Percentiles rank a stretch among this genome's conserved stretches.
Conservation (phyloP, 2,797 vertebrate species). For the Poecilia picta region DNA sequence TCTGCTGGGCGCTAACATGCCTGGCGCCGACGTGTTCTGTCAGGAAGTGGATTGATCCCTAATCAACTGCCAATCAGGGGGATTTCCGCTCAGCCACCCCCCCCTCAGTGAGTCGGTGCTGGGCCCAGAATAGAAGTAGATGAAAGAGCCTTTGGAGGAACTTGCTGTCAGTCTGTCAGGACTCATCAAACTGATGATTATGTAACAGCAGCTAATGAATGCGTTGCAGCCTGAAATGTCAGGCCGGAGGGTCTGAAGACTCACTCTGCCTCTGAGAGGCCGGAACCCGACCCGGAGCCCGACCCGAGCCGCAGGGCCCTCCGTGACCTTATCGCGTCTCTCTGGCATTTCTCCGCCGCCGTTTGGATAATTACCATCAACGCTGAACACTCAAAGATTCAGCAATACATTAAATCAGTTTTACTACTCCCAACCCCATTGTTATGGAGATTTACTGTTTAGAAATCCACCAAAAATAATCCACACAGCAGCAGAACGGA, state of each 20-base stretch:
- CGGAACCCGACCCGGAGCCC: not conserved
- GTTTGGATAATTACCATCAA: not conserved
- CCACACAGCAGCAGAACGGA: not conserved
- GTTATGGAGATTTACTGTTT: not conserved
- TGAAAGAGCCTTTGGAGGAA: slow-evolving; percentile 54
- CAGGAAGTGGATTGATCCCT: slow-evolving; percentile 34
- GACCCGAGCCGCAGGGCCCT: not conserved
- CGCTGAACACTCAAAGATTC: not conserved
- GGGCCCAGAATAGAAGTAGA: slow-evolving; percentile 51
- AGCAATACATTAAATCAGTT: not conserved
- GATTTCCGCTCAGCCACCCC: slow-evolving; percentile 36
- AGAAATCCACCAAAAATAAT: not conserved
- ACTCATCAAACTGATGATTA: slow-evolving; percentile 55
- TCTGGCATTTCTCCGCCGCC: slow-evolving; percentile 3
- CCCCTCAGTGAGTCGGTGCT: slow-evolving; percentile 29
- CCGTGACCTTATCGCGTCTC: slow-evolving; percentile 4
- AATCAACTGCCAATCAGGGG: slow-evolving; percentile 32
- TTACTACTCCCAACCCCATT: not conserved
- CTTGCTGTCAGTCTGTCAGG: slow-evolving; percentile 57
- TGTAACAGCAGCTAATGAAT: slow-evolving; percentile 48
- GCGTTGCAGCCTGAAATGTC: slow-evolving; percentile 29
- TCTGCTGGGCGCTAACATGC: slow-evolving; percentile 26
- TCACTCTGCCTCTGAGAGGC: slow-evolving; percentile 8
- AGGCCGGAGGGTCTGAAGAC: slow-evolving; percentile 5
- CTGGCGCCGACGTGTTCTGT: slow-evolving; percentile 1